These are phyloP conservation scores for Galerucella nymphaeae DNA, from an alignment of 2,888 invertebrate genomes.

Conservation along the genomic window DNA sequence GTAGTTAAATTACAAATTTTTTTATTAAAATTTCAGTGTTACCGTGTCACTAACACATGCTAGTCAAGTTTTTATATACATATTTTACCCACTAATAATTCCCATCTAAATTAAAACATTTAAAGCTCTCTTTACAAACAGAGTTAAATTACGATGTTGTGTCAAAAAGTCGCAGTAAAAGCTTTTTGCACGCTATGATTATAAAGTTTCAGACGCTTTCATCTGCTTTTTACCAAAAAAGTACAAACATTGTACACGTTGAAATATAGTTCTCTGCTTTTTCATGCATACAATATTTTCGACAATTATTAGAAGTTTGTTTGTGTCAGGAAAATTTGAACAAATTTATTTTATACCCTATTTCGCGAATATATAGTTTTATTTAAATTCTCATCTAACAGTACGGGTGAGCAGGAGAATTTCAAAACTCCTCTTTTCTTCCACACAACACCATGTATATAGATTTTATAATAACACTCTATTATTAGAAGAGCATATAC, in stretches of 20 bases:
- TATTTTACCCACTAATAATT: background rate
- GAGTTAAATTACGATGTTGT: slow-evolving; percentile 9
- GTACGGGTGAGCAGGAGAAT: too few relatives aligned
- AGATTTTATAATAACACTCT: too few relatives aligned
- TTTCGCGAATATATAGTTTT: too few relatives aligned
- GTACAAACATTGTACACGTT: background rate
- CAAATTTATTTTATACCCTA: too few relatives aligned
- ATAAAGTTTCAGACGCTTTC: background rate
- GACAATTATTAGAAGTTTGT: too few relatives aligned
- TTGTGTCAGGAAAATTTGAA: too few relatives aligned
- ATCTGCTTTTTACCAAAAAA: background rate
- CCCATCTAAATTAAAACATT: background rate
- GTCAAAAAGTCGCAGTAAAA: background rate
- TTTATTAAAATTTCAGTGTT: background rate
- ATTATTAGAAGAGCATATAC: too few relatives aligned
- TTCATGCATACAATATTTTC: background rate
- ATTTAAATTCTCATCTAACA: too few relatives aligned
- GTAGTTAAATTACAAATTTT: background rate
- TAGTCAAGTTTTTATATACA: too few relatives aligned
- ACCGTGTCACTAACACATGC: background rate
- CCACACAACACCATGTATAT: too few relatives aligned
- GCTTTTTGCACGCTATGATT: background rate
- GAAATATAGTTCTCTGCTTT: background rate
- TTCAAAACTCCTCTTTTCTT: too few relatives aligned
- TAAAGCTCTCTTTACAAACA: background rate